Evolutionary conservation across 1,140 invertebrate species (phyloP).

Genomic region (Thaumetopoea pityocampa): DNA sequence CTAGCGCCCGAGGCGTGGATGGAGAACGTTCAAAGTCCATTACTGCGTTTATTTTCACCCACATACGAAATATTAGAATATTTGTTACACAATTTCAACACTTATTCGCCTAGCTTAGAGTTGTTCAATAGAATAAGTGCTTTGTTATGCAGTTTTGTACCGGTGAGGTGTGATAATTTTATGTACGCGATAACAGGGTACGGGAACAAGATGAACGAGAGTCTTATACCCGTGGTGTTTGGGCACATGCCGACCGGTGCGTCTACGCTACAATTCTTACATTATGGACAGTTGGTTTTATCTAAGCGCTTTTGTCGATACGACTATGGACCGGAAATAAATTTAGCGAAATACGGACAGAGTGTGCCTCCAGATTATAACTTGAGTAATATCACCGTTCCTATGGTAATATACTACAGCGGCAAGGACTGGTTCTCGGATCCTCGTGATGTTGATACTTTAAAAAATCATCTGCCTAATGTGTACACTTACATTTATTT

Average conservation of each 20-base stretch:
- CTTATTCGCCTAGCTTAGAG: constrained; percentile 71
- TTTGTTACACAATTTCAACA: constrained; percentile 71
- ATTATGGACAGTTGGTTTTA: constrained; percentile 81
- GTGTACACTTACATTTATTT: constrained; percentile 64
- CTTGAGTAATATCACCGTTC: constrained; percentile 78
- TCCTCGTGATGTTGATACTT: constrained; percentile 77
- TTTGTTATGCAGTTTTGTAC: constrained; percentile 67
- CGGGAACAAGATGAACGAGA: constrained; percentile 69
- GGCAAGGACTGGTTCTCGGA: constrained; percentile 79
- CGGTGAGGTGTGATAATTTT: constrained; percentile 75
- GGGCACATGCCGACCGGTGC: constrained; percentile 88
- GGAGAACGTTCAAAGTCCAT: constrained; percentile 76
- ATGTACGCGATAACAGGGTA: constrained; percentile 77
- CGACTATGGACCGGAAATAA: constrained; percentile 66
- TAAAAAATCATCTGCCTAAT: constrained; percentile 69
- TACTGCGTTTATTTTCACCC: constrained; percentile 58
- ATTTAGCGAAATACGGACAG: constrained; percentile 67
- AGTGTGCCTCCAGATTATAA: constrained; percentile 79
- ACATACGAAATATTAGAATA: constrained; percentile 75
- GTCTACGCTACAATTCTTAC: constrained; percentile 85
- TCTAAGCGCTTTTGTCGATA: constrained; percentile 66
- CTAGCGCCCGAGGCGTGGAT: constrained; percentile 81
- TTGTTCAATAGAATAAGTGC: constrained; percentile 65
- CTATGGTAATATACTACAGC: constrained; percentile 81
- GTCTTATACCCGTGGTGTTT: constrained; percentile 82